Conservation (phyloP, 2,888 invertebrate species). For the Rhaphigaster nebulosa region DNA sequence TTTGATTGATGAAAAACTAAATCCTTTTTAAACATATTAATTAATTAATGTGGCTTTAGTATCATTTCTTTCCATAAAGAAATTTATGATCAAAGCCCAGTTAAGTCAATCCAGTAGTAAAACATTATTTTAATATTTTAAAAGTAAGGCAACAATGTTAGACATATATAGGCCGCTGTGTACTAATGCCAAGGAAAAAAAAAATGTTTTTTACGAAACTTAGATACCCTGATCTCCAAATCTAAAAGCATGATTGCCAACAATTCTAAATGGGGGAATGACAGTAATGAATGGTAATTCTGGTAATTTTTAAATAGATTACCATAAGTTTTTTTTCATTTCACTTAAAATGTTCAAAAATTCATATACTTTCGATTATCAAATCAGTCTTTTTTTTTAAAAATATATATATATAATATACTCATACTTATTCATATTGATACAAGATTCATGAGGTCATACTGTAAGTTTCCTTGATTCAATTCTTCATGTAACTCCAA, state of each 20-base stretch:
- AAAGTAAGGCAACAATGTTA: too few species aligned
- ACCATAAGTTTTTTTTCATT: background rate
- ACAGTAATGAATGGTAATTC: background rate
- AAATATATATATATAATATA: background rate
- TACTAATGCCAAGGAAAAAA: too few species aligned
- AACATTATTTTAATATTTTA: too few species aligned
- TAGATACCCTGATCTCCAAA: too few species aligned
- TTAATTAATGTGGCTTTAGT: too few species aligned
- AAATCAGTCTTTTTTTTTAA: background rate
- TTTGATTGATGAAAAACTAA: too few species aligned
- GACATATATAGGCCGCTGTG: too few species aligned
- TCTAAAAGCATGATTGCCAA: background rate
- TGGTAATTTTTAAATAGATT: background rate
- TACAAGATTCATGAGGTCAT: background rate
- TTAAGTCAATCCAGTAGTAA: too few species aligned
- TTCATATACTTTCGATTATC: background rate
- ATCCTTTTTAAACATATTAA: too few species aligned
- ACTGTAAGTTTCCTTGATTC: background rate
- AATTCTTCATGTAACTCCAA: background rate
- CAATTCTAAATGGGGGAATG: background rate
- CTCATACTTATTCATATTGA: background rate
- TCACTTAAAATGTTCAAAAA: background rate
- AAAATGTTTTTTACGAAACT: background rate
- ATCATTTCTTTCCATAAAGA: too few species aligned
- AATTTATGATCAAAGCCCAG: too few species aligned